A percentile compares a stretch with the other conserved stretches of the same genome.
Conservation (phyloP, 2,888 invertebrate genomes). For the Pharmacophagus antenor region DNA sequence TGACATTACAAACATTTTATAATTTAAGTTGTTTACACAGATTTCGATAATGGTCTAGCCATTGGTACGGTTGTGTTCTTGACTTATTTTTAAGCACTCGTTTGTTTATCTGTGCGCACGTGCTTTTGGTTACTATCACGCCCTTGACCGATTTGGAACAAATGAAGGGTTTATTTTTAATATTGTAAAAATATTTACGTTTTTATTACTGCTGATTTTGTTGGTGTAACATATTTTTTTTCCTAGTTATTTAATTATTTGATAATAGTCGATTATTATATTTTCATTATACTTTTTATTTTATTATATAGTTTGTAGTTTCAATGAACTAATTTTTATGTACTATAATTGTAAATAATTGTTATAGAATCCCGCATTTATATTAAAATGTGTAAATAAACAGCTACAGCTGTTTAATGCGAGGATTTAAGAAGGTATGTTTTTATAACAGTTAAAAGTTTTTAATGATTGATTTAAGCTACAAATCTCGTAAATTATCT, state of each 20-base stretch:
- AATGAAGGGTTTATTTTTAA: neutral
- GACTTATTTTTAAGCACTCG: constrained; percentile 16
- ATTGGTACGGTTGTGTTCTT: constrained; percentile 12
- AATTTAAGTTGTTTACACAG: constrained; percentile 13
- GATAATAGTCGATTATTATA: neutral
- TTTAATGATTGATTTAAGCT: too few relatives aligned
- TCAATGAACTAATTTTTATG: too few relatives aligned
- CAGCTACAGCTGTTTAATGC: too few relatives aligned
- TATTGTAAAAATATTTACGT: neutral
- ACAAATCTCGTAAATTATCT: too few relatives aligned
- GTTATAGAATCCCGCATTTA: too few relatives aligned
- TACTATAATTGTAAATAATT: too few relatives aligned
- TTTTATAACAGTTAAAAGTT: too few relatives aligned
- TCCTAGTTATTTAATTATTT: neutral
- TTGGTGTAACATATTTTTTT: neutral
- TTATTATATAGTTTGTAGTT: too few relatives aligned
- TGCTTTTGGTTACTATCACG: constrained; percentile 20
- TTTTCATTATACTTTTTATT: too few relatives aligned
- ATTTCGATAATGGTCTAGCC: constrained; percentile 3
- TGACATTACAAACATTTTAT: constrained; percentile 7
- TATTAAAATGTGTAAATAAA: too few relatives aligned
- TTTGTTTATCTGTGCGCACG: constrained; percentile 27
- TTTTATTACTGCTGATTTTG: neutral
- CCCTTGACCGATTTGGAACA: constrained; percentile 28
- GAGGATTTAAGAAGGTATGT: too few relatives aligned